A percentile compares a stretch with the other conserved stretches of the same genome.
These are phyloP conservation scores for Scomber scombrus DNA, from an alignment of 2,113 vertebrate species.

Conservation along the genomic window DNA sequence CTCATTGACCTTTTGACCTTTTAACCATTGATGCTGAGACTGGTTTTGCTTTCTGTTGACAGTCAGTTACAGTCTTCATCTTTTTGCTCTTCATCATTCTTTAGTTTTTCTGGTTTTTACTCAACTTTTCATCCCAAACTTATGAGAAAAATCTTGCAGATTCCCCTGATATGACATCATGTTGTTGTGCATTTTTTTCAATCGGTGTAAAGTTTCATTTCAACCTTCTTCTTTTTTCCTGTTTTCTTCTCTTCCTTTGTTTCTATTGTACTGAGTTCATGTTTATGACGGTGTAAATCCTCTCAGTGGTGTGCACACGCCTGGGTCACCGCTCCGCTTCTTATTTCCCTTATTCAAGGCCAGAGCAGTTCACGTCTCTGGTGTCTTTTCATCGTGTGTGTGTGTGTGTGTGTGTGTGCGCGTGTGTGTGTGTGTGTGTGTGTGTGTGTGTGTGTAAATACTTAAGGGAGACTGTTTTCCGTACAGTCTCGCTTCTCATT, in stretches of 20 bases:
- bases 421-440: slow-evolving; percentile 12
- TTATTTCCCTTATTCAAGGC: slow-evolving; percentile 33
- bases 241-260: neutral
- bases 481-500: neutral
- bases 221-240: neutral
- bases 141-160: too few relatives aligned
- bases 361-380: neutral
- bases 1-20: too few relatives aligned
- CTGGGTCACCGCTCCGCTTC: slow-evolving; percentile 23
- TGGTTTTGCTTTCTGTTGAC: too few relatives aligned
- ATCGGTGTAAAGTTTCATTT: neutral
- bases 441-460: slow-evolving; percentile 1
- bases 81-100: too few relatives aligned
- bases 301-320: too few relatives aligned
- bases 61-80: too few relatives aligned
- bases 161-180: slow-evolving; percentile 10
- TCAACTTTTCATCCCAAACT: too few relatives aligned
- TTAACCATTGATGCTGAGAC: too few relatives aligned
- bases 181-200: too few relatives aligned
- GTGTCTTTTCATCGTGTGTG: neutral
- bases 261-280: slow-evolving; percentile 12
- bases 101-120: too few relatives aligned
- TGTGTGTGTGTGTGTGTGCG: slow-evolving; percentile 22
- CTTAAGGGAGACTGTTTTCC: slow-evolving; percentile 17
- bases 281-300: slow-evolving; percentile 38